Conservation (phyloP, 2,797 vertebrate species). For the Eleutherodactylus coqui region DNA sequence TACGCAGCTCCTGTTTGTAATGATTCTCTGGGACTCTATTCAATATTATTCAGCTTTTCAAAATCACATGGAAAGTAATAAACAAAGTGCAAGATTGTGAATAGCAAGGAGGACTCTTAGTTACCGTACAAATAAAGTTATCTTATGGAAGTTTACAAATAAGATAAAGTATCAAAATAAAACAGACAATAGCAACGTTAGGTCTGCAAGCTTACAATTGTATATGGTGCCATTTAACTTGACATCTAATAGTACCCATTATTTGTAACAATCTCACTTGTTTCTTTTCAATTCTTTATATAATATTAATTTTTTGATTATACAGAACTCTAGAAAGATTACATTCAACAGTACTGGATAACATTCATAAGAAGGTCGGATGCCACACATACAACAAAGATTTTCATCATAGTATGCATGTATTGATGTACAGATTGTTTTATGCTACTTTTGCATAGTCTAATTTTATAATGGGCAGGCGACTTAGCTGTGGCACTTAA, state of each 20-base stretch:
- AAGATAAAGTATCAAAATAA: slow-evolving; percentile 12
- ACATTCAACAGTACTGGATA: too few relatives aligned
- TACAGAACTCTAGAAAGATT: too few relatives aligned
- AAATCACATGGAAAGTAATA: slow-evolving; percentile 3
- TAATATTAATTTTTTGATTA: too few relatives aligned
- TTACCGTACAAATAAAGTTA: neutral
- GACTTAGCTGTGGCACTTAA: too few relatives aligned
- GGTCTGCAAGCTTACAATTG: neutral
- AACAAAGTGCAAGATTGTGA: slow-evolving; percentile 15
- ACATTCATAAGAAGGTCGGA: too few relatives aligned
- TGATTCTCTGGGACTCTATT: slow-evolving; percentile 22
- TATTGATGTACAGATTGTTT: too few relatives aligned
- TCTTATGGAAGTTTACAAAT: slow-evolving; percentile 4
- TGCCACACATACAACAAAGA: too few relatives aligned
- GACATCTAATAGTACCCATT: neutral
- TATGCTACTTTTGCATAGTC: neutral
- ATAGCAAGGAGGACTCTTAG: neutral
- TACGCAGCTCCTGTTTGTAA: slow-evolving; percentile 6
- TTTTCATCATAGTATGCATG: too few relatives aligned
- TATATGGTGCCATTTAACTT: neutral
- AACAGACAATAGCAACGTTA: neutral
- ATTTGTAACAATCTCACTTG: too few relatives aligned
- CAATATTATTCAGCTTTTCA: slow-evolving; percentile 28
- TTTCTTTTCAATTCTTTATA: too few relatives aligned
- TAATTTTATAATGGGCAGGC: too few relatives aligned